Percentiles rank a stretch among this genome's conserved stretches.
Conservation (phyloP, 2,797 vertebrate species). For the Mallotus villosus region DNA sequence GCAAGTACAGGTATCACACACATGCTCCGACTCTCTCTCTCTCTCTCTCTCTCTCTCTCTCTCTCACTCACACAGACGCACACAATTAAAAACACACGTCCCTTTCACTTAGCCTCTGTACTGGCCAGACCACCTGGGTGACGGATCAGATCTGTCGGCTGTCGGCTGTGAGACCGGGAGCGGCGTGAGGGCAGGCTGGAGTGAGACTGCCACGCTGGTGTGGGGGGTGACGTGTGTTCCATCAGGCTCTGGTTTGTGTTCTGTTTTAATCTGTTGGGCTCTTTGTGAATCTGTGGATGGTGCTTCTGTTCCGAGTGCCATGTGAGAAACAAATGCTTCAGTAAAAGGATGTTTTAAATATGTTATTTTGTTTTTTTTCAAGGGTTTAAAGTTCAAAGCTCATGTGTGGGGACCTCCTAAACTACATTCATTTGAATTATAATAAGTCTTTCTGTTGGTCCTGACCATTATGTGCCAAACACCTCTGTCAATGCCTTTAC, state of each 20-base stretch:
- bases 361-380: constrained; percentile 64
- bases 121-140: constrained; percentile 53
- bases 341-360: constrained; percentile 70
- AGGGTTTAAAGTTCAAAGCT: constrained; percentile 79
- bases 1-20: constrained; percentile 53
- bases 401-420: constrained; percentile 68
- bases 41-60: not conserved
- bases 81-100: constrained; percentile 26
- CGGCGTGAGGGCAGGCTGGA: constrained; percentile 52
- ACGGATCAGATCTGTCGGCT: constrained; percentile 62
- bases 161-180: constrained; percentile 31
- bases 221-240: constrained; percentile 75
- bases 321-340: constrained; percentile 77
- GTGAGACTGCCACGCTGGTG: constrained; percentile 63
- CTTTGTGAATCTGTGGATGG: constrained; percentile 78
- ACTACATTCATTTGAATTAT: constrained; percentile 74
- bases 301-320: constrained; percentile 75
- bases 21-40: constrained; percentile 10
- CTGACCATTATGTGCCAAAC: constrained; percentile 81
- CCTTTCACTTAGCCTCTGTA: constrained; percentile 44
- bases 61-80: constrained; percentile 16
- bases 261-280: constrained; percentile 76
- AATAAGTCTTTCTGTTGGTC: constrained; percentile 74
- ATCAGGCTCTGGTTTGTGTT: constrained; percentile 73
- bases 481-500: constrained; percentile 77